Conservation (phyloP, 2,888 invertebrate species). For the Lamellibrachia satsuma region DNA sequence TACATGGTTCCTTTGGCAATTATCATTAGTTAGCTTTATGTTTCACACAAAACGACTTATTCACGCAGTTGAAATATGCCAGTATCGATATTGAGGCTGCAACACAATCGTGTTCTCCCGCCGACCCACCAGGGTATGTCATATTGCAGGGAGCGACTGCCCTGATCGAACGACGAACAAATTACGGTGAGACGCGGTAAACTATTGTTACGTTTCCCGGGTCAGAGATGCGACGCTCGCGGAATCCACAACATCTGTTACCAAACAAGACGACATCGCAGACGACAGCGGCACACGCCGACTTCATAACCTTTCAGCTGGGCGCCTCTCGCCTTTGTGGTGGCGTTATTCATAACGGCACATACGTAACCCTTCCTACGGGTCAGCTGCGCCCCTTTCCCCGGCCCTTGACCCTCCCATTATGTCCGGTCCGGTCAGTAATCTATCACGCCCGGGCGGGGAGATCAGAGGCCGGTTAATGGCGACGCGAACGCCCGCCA, state of each 20-base stretch:
- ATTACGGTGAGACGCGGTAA: background rate
- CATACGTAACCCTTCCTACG: background rate
- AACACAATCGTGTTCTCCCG: too few relatives aligned
- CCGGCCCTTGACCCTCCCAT: background rate
- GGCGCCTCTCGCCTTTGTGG: background rate
- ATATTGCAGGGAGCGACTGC: background rate
- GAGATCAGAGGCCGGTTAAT: background rate
- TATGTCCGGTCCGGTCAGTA: background rate
- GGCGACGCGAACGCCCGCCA: background rate
- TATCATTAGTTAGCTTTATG: too few relatives aligned
- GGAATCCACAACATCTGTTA: background rate
- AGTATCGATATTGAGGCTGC: too few relatives aligned
- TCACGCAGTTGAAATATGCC: too few relatives aligned
- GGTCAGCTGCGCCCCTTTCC: background rate
- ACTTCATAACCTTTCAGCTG: background rate
- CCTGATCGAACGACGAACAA: background rate
- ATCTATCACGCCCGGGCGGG: background rate
- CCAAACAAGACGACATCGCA: background rate
- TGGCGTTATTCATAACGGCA: slow-evolving; percentile 3
- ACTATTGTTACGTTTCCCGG: slow-evolving; percentile 1
- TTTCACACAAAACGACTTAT: too few relatives aligned
- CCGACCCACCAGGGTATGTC: too few relatives aligned
- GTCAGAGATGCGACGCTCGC: background rate
- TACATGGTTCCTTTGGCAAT: too few relatives aligned
- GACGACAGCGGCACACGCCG: background rate